phyloP scores from a whole-genome alignment of 2,113 vertebrate species.

The Caloenas nicobarica region DNA sequence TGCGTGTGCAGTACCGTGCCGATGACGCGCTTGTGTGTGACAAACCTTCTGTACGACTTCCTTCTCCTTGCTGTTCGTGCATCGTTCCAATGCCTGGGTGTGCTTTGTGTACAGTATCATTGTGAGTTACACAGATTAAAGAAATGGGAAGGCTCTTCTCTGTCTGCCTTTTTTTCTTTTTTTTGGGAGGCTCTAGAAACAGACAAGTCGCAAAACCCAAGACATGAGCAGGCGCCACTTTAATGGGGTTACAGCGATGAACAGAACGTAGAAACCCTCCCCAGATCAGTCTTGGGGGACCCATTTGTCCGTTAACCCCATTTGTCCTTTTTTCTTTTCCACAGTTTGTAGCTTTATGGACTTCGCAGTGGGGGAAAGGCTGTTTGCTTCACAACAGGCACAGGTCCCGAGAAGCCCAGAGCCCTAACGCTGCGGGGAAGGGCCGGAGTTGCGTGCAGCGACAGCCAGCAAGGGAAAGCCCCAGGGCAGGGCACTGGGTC shows the following conservation, averaged over 20 bases:
- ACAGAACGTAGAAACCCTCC: background rate
- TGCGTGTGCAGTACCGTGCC: slow-evolving; percentile 22
- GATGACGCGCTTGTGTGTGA: slow-evolving; percentile 55
- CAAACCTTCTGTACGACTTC: slow-evolving; percentile 51
- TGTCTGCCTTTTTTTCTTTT: slow-evolving; percentile 57
- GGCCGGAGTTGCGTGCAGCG: background rate
- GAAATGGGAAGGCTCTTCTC: slow-evolving; percentile 82
- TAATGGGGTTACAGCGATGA: slow-evolving; percentile 36
- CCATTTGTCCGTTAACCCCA: background rate
- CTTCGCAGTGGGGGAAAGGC: background rate
- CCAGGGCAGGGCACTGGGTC: background rate
- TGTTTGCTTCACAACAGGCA: background rate
- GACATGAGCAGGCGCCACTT: background rate
- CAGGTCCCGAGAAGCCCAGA: background rate
- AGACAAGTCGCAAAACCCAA: background rate
- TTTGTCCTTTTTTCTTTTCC: background rate
- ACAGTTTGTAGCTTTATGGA: background rate
- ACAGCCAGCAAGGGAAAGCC: background rate
- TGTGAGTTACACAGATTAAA: slow-evolving; percentile 87
- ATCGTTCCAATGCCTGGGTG: slow-evolving; percentile 75
- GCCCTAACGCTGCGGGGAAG: background rate
- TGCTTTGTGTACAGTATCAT: slow-evolving; percentile 81
- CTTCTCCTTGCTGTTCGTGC: slow-evolving; percentile 71
- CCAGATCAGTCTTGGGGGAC: background rate
- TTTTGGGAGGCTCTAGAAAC: background rate